Percentiles rank a stretch among this genome's conserved stretches.
Evolutionary conservation across 1,140 invertebrate species (phyloP).

Genomic region (Atopsyche davidsoni): DNA sequence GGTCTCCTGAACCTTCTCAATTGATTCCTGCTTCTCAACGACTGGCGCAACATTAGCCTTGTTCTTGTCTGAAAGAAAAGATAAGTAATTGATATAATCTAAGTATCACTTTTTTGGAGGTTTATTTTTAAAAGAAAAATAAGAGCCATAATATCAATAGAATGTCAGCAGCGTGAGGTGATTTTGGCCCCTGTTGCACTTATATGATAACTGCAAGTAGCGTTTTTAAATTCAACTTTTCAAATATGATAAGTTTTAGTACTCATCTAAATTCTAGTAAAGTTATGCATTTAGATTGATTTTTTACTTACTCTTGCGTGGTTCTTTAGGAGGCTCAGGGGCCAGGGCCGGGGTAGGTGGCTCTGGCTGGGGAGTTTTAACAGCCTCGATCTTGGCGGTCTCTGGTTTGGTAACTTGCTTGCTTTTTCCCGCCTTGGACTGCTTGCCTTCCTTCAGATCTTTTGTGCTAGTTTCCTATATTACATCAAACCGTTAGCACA

Average conservation of each 20-base stretch:
- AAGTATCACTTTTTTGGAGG: too few relatives aligned
- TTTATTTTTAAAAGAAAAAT: too few relatives aligned
- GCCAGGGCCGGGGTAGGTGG: conserved; percentile 24
- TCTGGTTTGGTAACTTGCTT: conserved; percentile 31
- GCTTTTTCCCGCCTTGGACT: conserved; percentile 27
- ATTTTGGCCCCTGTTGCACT: too few relatives aligned
- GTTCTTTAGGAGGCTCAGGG: conserved; percentile 38
- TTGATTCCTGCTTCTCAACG: conserved; percentile 29
- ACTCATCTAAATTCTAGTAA: too few relatives aligned
- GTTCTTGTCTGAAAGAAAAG: conserved; percentile 19
- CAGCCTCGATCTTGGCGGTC: conserved; percentile 29
- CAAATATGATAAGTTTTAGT: too few relatives aligned
- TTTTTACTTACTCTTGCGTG: conserved; percentile 38
- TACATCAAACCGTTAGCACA: too few relatives aligned
- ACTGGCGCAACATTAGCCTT: conserved; percentile 6
- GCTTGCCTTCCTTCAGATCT: conserved; percentile 34
- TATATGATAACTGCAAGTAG: too few relatives aligned
- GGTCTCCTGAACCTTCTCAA: conserved; percentile 30
- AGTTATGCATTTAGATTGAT: too few relatives aligned
- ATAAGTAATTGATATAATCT: background rate
- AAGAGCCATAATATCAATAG: too few relatives aligned
- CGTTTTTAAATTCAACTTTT: too few relatives aligned
- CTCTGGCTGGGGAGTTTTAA: conserved; percentile 7
- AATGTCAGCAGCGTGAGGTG: too few relatives aligned
- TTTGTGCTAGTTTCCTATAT: too few relatives aligned